These are phyloP conservation scores for Tenthredo scrophulariae DNA, from an alignment of 2,888 invertebrate species.

Conservation along the genomic window DNA sequence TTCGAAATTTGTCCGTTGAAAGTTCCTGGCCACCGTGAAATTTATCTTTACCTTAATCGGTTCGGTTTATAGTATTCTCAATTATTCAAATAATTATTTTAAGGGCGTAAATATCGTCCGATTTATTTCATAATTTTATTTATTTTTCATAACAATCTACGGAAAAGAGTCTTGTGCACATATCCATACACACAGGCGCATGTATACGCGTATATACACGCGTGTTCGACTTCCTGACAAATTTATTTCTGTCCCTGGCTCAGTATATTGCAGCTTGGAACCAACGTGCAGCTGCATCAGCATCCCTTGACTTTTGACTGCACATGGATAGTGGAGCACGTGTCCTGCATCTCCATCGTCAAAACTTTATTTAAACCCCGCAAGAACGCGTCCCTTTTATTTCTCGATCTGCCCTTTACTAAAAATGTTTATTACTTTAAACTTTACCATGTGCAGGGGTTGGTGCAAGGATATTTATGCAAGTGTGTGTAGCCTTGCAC, in stretches of 20 bases:
- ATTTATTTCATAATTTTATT: too few species aligned
- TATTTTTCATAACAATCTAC: too few species aligned
- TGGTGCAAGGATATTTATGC: too few species aligned
- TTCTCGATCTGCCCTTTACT: neutral
- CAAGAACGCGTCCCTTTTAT: neutral
- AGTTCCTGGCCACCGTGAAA: too few species aligned
- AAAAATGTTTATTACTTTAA: neutral
- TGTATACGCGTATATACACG: neutral
- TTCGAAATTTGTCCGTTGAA: neutral
- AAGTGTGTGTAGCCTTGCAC: too few species aligned
- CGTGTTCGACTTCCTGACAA: constrained; percentile 39
- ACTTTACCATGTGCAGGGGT: neutral
- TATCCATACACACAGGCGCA: too few species aligned
- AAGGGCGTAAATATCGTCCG: too few species aligned
- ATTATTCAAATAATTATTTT: too few species aligned
- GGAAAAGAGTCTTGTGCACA: too few species aligned
- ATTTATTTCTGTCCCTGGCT: neutral
- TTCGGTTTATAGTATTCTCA: too few species aligned
- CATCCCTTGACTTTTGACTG: constrained; percentile 12
- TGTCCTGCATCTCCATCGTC: constrained; percentile 17
- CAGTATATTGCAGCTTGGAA: neutral
- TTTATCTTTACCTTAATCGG: too few species aligned
- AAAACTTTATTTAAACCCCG: neutral
- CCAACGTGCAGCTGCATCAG: constrained; percentile 21
- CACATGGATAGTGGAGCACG: constrained; percentile 30